Evolutionary conservation across 2,888 invertebrate species (phyloP).

Genomic region (Epicampocera succincta): DNA sequence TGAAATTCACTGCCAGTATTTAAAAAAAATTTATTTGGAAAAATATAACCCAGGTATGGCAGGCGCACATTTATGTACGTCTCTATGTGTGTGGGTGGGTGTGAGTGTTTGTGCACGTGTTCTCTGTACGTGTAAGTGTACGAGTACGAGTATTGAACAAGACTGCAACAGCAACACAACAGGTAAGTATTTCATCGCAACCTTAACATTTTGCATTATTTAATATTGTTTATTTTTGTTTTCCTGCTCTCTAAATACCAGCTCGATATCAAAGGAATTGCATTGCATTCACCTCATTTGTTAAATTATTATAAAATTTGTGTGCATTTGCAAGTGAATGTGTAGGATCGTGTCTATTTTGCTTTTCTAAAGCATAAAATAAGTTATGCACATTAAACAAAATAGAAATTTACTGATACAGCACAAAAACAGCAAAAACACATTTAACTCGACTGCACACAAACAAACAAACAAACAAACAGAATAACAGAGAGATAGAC

Average conservation of each 20-base stretch:
- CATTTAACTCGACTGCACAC: slow-evolving; percentile 6
- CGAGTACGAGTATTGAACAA: too few relatives aligned
- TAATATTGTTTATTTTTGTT: slow-evolving; percentile 37
- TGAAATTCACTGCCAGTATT: neutral
- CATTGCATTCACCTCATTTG: slow-evolving; percentile 59
- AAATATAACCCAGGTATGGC: too few relatives aligned
- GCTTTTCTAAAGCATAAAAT: slow-evolving; percentile 10
- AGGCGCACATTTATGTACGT: too few relatives aligned
- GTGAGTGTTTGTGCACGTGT: neutral
- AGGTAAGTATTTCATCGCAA: slow-evolving; percentile 32
- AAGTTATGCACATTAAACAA: slow-evolving; percentile 50
- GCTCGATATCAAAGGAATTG: slow-evolving; percentile 49
- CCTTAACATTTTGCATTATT: slow-evolving; percentile 40
- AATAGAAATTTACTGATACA: slow-evolving; percentile 49
- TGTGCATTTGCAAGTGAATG: neutral
- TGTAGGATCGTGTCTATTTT: slow-evolving; percentile 13
- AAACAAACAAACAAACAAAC: neutral
- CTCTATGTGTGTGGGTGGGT: neutral
- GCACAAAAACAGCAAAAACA: slow-evolving; percentile 29
- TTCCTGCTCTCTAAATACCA: slow-evolving; percentile 38
- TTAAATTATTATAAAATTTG: slow-evolving; percentile 54
- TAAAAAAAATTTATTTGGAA: neutral
- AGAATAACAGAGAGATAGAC: too few relatives aligned
- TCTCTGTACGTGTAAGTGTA: neutral
- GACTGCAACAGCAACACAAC: neutral